Conservation (phyloP, 2,888 invertebrate genomes). For the Suillia variegata region DNA sequence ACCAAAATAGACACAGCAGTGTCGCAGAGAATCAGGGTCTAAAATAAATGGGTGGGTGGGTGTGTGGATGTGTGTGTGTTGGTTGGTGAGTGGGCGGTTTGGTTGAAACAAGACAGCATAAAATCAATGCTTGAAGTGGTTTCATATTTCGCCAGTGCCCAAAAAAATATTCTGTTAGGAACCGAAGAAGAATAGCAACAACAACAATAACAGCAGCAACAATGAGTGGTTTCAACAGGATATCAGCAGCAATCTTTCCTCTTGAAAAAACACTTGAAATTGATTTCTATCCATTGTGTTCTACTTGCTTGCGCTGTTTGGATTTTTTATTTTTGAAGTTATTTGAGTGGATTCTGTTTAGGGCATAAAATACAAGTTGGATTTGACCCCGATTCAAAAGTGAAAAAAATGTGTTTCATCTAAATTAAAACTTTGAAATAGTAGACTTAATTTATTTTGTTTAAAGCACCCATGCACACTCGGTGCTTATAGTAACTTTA, state of each 20-base stretch:
- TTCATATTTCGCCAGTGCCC: slow-evolving; percentile 16
- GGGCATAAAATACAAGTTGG: background rate
- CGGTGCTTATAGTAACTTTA: no score
- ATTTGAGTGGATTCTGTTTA: background rate
- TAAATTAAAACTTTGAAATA: no score
- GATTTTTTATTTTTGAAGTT: background rate
- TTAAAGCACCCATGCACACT: no score
- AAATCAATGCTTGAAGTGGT: slow-evolving; percentile 25
- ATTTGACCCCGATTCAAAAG: background rate
- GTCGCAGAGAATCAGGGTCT: no score
- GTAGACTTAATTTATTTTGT: no score
- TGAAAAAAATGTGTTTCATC: no score
- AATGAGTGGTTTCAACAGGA: background rate
- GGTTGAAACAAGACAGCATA: slow-evolving; percentile 30
- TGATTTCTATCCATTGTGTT: slow-evolving; percentile 1
- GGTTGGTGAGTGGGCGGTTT: slow-evolving; percentile 33
- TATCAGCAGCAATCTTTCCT: background rate
- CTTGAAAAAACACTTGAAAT: slow-evolving; percentile 6
- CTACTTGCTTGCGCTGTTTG: background rate
- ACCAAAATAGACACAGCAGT: no score
- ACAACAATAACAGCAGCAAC: background rate
- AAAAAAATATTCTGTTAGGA: background rate
- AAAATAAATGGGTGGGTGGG: background rate
- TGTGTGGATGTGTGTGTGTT: slow-evolving; percentile 25
- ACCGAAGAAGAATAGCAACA: background rate